Conservation (phyloP, 2,797 vertebrate genomes). For the Malurus leucopterus region DNA sequence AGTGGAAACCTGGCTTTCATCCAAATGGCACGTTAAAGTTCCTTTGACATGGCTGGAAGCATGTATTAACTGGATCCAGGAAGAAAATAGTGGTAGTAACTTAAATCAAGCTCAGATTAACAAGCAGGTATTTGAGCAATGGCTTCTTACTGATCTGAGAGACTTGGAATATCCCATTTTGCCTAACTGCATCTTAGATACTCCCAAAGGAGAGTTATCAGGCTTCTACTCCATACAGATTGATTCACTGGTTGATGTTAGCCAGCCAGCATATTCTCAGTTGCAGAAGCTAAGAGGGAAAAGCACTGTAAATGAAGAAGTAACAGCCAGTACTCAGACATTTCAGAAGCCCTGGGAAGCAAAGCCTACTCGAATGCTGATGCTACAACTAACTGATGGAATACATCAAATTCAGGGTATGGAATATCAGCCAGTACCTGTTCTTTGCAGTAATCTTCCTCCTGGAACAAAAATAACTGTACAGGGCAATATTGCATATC, state of each 20-base stretch:
- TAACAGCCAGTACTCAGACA: conserved; percentile 82
- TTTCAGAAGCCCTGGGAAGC: conserved; percentile 88
- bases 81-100: conserved; percentile 76
- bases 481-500: conserved; percentile 80
- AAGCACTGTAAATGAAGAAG: conserved; percentile 84
- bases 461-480: conserved; percentile 92
- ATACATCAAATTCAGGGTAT: conserved; percentile 89
- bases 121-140: conserved; percentile 90
- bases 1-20: conserved; percentile 86
- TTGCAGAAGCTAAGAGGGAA: conserved; percentile 85
- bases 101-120: conserved; percentile 81
- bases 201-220: conserved; percentile 81
- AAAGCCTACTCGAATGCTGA: conserved; percentile 86
- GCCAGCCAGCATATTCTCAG: conserved; percentile 90
- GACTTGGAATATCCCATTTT: conserved; percentile 86
- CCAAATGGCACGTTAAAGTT: conserved; percentile 85
- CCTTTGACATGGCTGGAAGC: conserved; percentile 89
- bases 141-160: conserved; percentile 91
- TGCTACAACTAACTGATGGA: conserved; percentile 93
- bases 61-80: conserved; percentile 89
- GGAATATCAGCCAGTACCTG: conserved; percentile 87
- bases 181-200: conserved; percentile 78
- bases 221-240: conserved; percentile 89
- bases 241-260: conserved; percentile 90
- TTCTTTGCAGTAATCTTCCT: conserved; percentile 77